phyloP scores from a whole-genome alignment of 2,888 invertebrate species.

The Athalia rosae region DNA sequence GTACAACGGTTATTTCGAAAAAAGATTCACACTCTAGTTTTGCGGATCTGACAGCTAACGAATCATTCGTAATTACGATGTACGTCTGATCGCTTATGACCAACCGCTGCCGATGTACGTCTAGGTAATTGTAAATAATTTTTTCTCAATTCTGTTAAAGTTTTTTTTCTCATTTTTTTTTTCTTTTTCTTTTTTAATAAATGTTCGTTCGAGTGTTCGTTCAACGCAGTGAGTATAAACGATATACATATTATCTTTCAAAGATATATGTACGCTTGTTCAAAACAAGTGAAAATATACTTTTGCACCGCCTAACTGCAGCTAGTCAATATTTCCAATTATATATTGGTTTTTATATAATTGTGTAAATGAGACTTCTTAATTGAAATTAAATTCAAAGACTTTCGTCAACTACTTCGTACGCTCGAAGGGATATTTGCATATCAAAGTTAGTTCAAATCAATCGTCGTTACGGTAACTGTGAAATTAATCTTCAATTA shows the following conservation, averaged over 20 bases:
- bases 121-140: slow-evolving; percentile 20
- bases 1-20: not conserved
- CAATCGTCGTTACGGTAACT: not conserved
- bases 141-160: not conserved
- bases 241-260: not conserved
- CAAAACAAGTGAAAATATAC: slow-evolving; percentile 30
- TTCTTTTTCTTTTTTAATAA: not conserved
- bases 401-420: not conserved
- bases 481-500: not conserved
- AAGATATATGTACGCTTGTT: slow-evolving; percentile 36
- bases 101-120: too few species aligned
- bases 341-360: slow-evolving; percentile 21
- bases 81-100: slow-evolving; percentile 7
- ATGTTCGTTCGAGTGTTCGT: slow-evolving; percentile 20
- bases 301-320: not conserved
- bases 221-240: not conserved
- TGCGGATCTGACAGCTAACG: not conserved
- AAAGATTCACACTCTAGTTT: slow-evolving; percentile 4
- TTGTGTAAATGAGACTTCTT: slow-evolving; percentile 30
- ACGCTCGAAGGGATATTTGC: slow-evolving; percentile 21
- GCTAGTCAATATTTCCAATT: slow-evolving; percentile 37
- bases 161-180: not conserved
- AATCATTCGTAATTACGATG: slow-evolving; percentile 26
- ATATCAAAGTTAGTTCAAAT: not conserved
- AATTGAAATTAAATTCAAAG: not conserved